Conservation (phyloP, 2,113 vertebrate species). For the Motacilla alba region DNA sequence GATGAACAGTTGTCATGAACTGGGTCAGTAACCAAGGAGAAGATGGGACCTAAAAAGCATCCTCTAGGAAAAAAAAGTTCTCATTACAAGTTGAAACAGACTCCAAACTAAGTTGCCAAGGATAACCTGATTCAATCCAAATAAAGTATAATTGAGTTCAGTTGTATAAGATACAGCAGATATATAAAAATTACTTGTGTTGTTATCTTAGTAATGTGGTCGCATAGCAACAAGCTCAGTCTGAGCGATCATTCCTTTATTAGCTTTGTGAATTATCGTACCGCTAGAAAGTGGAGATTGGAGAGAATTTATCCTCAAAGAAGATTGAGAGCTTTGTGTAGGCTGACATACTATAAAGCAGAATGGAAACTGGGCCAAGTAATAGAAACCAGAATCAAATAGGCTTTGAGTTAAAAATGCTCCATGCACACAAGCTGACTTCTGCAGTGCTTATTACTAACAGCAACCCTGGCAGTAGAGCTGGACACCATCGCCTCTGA, state of each 20-base stretch:
- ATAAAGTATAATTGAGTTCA: slow-evolving; percentile 12
- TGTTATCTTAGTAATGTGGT: slow-evolving; percentile 57
- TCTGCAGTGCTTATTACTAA: neutral
- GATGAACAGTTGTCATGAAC: slow-evolving; percentile 12
- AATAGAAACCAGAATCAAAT: neutral
- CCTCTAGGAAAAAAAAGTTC: neutral
- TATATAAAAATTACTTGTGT: slow-evolving; percentile 24
- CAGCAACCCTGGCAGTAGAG: neutral
- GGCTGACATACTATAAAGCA: neutral
- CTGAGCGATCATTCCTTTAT: slow-evolving; percentile 38
- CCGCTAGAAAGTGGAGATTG: neutral
- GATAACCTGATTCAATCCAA: neutral
- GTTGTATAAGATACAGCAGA: neutral
- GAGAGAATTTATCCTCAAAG: slow-evolving; percentile 33
- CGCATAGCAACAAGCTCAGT: slow-evolving; percentile 68
- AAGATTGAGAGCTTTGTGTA: neutral
- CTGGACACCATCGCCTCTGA: fast-evolving
- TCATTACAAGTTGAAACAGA: neutral
- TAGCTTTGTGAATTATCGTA: slow-evolving; percentile 35
- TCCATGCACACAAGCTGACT: neutral
- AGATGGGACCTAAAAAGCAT: neutral
- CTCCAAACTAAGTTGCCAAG: neutral
- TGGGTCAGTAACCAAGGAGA: slow-evolving; percentile 10
- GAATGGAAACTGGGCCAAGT: slow-evolving; percentile 4
- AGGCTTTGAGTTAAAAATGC: neutral